Base-by-base conservation (phyloP, 2,888 invertebrate genomes). In the Cenopis cana region DNA sequence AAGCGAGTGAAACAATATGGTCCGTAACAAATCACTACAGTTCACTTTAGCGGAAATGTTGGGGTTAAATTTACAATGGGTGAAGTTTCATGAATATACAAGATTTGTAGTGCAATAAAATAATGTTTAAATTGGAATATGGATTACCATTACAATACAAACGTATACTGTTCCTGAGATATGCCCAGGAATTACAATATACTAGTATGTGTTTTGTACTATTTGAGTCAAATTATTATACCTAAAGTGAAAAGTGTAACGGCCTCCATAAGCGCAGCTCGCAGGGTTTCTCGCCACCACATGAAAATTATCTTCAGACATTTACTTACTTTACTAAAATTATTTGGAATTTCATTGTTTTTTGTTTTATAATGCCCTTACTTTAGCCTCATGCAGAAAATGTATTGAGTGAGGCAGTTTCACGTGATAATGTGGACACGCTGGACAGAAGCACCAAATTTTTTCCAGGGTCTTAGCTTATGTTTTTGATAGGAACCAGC, bases 191-290 rank as follows among this genome's bases (percentile, higher is more conserved):
- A 18, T 9, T 62, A 62, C 36, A 24, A 20, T 59, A 1, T 24
- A 24, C 41, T 12, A 59, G 41, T 46, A n/a, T n/a, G n/a, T 46
- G 38, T 38, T 18, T n/a, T 38, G 57, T 59, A 59, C 38, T 18
- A 18, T 14, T 54, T 54, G 14, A 24, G 10, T 41, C 41, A 41
- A 41, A 46, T 46, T 33, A 8, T 33, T 2, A 46, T 46, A 46
- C n/a, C n/a, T n/a, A 46, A n/a, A 14, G n/a, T n/a, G 46, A n/a
- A 46, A 6, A 46, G 46, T 46, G 8, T 6, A 8, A 46, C n/a
- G 6, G n/a, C 0, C 5, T 46, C 14, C 14, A 2, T 14, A 41
- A 14, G 14, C 11, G 41, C 14, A 2, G 41, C 14, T 41, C 14
- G n/a, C 41, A n/a, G n/a, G n/a, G 5, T 46, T 8, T 46, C n/a